Evolutionary conservation across 2,113 vertebrate species (phyloP).

Genomic region (Scytalopus superciliaris): DNA sequence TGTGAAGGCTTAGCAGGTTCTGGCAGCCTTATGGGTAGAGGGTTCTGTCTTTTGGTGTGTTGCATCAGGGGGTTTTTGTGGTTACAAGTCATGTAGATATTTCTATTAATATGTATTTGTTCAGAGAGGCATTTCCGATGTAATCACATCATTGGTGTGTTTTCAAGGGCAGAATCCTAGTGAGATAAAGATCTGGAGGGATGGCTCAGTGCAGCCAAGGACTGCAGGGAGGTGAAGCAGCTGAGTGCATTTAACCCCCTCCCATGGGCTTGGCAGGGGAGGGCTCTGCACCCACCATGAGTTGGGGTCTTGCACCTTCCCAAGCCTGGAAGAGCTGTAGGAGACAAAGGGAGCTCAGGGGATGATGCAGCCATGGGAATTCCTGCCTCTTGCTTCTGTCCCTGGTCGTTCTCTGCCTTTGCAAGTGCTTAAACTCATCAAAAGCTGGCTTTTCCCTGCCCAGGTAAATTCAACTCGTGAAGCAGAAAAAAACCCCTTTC

Average conservation of each 20-base stretch:
- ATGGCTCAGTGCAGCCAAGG: not conserved
- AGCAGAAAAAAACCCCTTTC: not conserved
- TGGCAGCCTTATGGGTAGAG: not conserved
- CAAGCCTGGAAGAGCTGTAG: rapidly evolving
- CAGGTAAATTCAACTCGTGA: not conserved
- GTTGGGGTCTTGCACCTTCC: not conserved
- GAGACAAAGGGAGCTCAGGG: not conserved
- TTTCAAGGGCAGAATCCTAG: conserved; percentile 3
- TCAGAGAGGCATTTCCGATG: conserved; percentile 4
- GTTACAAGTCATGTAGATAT: not conserved
- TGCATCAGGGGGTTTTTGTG: not conserved
- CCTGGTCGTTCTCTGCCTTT: not conserved
- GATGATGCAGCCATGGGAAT: rapidly evolving
- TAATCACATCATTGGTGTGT: not conserved
- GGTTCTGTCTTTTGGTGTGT: not conserved
- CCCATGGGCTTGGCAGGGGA: not conserved
- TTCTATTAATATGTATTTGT: conserved; percentile 1
- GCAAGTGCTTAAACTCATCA: not conserved
- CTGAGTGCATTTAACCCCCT: not conserved
- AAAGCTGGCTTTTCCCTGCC: not conserved
- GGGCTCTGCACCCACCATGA: not conserved
- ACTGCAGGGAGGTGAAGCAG: not conserved
- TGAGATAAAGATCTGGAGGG: not conserved
- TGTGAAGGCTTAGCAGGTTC: not conserved
- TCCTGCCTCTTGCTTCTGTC: not conserved